phyloP scores from a whole-genome alignment of 2,888 invertebrate species.

The Rhopalosiphum nymphaeae region DNA sequence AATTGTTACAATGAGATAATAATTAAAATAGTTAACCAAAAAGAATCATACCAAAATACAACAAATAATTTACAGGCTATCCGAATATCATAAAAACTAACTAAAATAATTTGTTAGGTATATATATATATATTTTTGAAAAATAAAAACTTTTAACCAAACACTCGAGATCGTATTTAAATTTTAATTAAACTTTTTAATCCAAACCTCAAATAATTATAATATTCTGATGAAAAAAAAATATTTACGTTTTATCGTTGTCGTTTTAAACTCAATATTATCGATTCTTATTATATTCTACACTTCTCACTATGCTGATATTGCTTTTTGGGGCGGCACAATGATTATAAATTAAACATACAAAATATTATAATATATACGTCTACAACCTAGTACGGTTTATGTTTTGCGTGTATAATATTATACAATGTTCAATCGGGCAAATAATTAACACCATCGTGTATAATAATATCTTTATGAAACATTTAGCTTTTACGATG shows the following conservation, averaged over 20 bases:
- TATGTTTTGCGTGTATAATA: not conserved
- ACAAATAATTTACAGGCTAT: conserved; percentile 20
- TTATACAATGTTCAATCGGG: not conserved
- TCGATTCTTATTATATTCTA: conserved; percentile 10
- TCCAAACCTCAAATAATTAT: not conserved
- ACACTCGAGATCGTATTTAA: conserved; percentile 15
- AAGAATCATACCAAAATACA: not conserved
- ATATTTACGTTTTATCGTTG: conserved; percentile 12
- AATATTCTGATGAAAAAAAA: conserved; percentile 19
- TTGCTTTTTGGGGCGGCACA: not conserved
- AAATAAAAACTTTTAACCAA: not conserved
- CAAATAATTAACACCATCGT: conserved; percentile 23
- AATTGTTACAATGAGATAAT: not conserved
- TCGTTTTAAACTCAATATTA: conserved; percentile 18
- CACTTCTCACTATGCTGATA: not conserved
- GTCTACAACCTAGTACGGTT: not conserved
- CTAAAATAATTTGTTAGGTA: conserved; percentile 2
- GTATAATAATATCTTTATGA: conserved; percentile 15
- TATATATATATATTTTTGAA: not conserved
- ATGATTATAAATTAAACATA: conserved; percentile 26
- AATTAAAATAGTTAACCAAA: not conserved
- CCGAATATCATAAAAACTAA: not conserved
- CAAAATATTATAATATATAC: not conserved
- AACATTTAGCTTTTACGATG: conserved; percentile 33
- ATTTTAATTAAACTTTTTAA: conserved; percentile 53